Base-by-base conservation (phyloP, 2,888 invertebrate species). In the Heliconius erato region DNA sequence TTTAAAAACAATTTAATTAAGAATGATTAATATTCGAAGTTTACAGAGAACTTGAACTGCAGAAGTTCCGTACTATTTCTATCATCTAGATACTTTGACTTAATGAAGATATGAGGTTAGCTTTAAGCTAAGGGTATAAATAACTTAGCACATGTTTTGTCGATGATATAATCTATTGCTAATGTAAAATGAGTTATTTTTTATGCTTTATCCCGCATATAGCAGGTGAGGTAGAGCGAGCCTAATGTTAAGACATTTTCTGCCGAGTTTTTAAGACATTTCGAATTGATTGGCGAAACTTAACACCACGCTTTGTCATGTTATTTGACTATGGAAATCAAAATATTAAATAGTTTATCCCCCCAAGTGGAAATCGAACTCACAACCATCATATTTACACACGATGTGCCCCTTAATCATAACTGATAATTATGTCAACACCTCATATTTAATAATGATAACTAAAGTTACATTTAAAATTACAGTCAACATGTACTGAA, bases 11-110 rank as follows among this genome's bases (percentile, higher is more conserved):
- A 2, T 28, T 76, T 67, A 26, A 77, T 78, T 78, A 78, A 65
- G 49, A 68, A 78, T 68, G 32, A 78, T 78, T 23, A 32, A 26
- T 78, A 68, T 49, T 68, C 23, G 28, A 78, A 78, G 32, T 49
- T 78, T 19, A 68, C 67, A 28, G 44, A 44, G 32, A 32, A n/a
- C 63, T 63, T 76, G 32, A 32, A 23, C 23, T 35, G 32, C 63
- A n/a, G 63, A 63, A 76, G 49, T 49, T 78, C 23, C 28, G 23
- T 49, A 65, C 49, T 23, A 28, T 65, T 68, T 78, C 78, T 23
- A 78, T 78, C 40, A 28, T 78, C 49, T 23, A 63, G 28, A 44
- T 65, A 28, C 49, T 26, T 78, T 44, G 26, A 49, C 32, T 68
- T 67, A 78, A 49, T 68, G 63, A 76, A 59, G 59, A 63, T 7